Conservation (phyloP, 2,888 invertebrate species). For the Endomychus coccineus region DNA sequence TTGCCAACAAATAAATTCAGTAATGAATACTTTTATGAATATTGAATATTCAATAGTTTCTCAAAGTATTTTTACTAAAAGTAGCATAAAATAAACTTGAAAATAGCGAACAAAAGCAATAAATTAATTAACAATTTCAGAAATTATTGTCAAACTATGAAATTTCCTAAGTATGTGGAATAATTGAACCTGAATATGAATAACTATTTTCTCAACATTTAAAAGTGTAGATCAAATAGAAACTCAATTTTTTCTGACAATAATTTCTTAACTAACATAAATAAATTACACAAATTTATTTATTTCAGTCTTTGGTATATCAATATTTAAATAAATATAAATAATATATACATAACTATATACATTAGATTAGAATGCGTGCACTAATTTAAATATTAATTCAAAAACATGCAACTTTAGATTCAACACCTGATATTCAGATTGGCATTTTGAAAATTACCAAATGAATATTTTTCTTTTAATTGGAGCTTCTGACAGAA, state of each 20-base stretch:
- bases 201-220: slow-evolving; percentile 1
- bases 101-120: slow-evolving; percentile 12
- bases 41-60: slow-evolving; percentile 10
- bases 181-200: slow-evolving; percentile 10
- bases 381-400: too few species aligned
- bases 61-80: slow-evolving; percentile 3
- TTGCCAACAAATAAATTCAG: too few species aligned
- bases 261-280: slow-evolving; percentile 26
- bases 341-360: slow-evolving; percentile 25
- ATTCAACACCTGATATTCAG: too few species aligned
- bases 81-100: too few species aligned
- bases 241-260: slow-evolving; percentile 19
- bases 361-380: too few species aligned
- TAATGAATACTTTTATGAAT: too few species aligned
- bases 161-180: slow-evolving; percentile 18
- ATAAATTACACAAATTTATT: slow-evolving; percentile 21
- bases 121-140: slow-evolving; percentile 9
- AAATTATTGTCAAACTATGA: slow-evolving; percentile 25
- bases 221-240: not conserved
- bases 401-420: too few species aligned
- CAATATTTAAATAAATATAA: slow-evolving; percentile 32
- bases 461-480: too few species aligned
- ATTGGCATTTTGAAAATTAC: too few species aligned
- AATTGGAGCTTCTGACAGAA: too few species aligned
- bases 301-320: slow-evolving; percentile 38